A percentile compares a stretch with the other conserved stretches of the same genome.
phyloP scores from a whole-genome alignment of 2,888 invertebrate genomes.

The Augiades crinisus region DNA sequence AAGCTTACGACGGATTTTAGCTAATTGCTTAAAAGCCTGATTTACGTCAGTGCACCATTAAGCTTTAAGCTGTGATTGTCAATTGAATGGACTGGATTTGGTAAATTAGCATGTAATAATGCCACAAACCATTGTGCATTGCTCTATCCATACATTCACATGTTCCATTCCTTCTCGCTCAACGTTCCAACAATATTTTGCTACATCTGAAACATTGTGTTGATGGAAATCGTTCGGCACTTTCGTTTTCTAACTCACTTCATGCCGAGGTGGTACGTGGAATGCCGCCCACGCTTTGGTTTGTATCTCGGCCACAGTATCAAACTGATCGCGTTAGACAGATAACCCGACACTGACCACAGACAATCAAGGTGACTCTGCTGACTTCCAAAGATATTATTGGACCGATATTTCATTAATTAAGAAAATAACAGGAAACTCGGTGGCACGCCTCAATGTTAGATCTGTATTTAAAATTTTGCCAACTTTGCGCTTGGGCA shows the following conservation, averaged over 20 bases:
- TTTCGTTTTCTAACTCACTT: conserved; percentile 39
- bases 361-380: conserved; percentile 41
- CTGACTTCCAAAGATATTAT: conserved; percentile 9
- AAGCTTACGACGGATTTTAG: not conserved
- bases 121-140: too few species aligned
- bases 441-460: too few species aligned
- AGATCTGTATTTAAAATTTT: too few species aligned
- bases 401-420: conserved; percentile 4
- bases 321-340: conserved; percentile 45
- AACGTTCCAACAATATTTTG: conserved; percentile 6
- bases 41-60: too few species aligned
- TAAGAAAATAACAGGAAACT: conserved; percentile 5
- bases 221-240: conserved; percentile 29
- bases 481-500: too few species aligned
- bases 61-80: too few species aligned
- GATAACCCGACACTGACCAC: conserved; percentile 50
- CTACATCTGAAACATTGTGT: conserved; percentile 3
- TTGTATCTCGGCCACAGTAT: conserved; percentile 39
- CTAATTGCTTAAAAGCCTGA: conserved; percentile 13
- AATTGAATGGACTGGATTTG: too few species aligned
- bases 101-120: too few species aligned
- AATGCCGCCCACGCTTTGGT: conserved; percentile 45
- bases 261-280: conserved; percentile 26
- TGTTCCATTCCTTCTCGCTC: not conserved
- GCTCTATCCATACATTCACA: too few species aligned